A percentile compares a stretch with the other conserved stretches of the same genome.
These are phyloP conservation scores for Pegea sp. DNA, from an alignment of 23 tunicate species.

Conservation along the genomic window DNA sequence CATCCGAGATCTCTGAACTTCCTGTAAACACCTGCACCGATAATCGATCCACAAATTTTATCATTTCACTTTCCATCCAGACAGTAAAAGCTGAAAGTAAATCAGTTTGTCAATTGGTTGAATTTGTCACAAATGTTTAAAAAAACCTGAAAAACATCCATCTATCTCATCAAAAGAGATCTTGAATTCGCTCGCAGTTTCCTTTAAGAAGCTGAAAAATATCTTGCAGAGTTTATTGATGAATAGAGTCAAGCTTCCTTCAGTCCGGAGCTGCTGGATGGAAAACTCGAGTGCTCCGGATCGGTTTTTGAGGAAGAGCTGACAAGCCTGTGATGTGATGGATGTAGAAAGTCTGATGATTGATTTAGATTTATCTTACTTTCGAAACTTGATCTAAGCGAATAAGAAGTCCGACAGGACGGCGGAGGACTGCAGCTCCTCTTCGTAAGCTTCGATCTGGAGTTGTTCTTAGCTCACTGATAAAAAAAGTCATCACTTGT, in stretches of 20 bases:
- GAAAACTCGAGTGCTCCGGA: slow-evolving; percentile 59
- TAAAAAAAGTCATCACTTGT: no score
- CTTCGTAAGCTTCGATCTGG: slow-evolving; percentile 84
- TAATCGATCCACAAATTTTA: slow-evolving; percentile 28
- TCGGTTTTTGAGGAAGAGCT: slow-evolving; percentile 53
- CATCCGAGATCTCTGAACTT: slow-evolving; percentile 48
- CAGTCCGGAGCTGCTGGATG: slow-evolving; percentile 54
- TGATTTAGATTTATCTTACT: slow-evolving; percentile 1
- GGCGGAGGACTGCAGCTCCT: slow-evolving; percentile 52
- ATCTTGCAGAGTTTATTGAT: slow-evolving; percentile 70
- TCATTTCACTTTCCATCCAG: slow-evolving; percentile 51
- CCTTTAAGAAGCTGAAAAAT: slow-evolving; percentile 59
- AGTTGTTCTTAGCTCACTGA: slow-evolving; percentile 38
- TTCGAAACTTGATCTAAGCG: slow-evolving; percentile 40
- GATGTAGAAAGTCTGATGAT: no score
- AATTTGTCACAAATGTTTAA: no score
- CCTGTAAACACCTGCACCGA: slow-evolving; percentile 75
- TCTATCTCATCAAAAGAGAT: slow-evolving; percentile 33
- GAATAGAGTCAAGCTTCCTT: slow-evolving; percentile 59
- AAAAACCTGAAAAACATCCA: slow-evolving; percentile 64
- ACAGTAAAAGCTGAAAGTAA: slow-evolving; percentile 52
- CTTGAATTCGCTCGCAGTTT: slow-evolving; percentile 73
- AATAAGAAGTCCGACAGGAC: slow-evolving; percentile 68
- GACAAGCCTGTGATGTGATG: slow-evolving; percentile 58
- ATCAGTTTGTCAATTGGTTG: no score